Evolutionary conservation across 2,888 invertebrate species (phyloP), one percentile per base, ranked within the genome.

Genomic region (Sesia bembeciformis): DNA sequence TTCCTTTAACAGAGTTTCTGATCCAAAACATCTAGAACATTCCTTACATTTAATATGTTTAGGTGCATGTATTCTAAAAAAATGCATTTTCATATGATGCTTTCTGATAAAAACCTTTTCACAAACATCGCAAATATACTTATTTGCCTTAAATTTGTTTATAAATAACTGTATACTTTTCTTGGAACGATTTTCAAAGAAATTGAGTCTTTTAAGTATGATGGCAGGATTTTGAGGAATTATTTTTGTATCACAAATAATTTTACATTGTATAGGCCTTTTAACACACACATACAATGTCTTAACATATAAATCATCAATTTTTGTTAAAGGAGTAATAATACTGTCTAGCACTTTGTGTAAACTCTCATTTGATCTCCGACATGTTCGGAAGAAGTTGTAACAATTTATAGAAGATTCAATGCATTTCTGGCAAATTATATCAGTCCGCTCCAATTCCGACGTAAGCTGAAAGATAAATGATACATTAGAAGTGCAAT

Each of bases 51-150:
- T 62, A 46, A 63, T 63, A 5, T 57, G 52, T 59, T 73, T 76
- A 4, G 76, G 71, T 38, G 68, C 70, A 64, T 76, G 75, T 0
- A 65, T 54, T 56, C 64, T 60, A 1, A 61, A 43, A 52, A 64
- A 65, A 59, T 76, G 75, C 4, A 60, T 57, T 57, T 63, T 69
- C 5, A 76, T 52, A 51, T 64, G 65, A 4, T 58, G 54, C 1
- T 49, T 40, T 40, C 60, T 61, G 4, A 58, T 49, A 55, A 62
- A 74, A 4, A 6, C 43, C 58, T 66, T 68, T 0, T 57, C 53
- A 52, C 76, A 76, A 7, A 5, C 40, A 49, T 67, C 68, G 51
- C 75, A 75, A 7, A 42, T 7, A 42, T 6, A 42, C 5, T 6
- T 42, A 42, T 42, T 42, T 6, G 42, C 7, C 7, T 42, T 42